A percentile compares a stretch with the other conserved stretches of the same genome.
Evolutionary conservation across 2,797 vertebrate genomes (phyloP).

Genomic region (Labeo calbasu): DNA sequence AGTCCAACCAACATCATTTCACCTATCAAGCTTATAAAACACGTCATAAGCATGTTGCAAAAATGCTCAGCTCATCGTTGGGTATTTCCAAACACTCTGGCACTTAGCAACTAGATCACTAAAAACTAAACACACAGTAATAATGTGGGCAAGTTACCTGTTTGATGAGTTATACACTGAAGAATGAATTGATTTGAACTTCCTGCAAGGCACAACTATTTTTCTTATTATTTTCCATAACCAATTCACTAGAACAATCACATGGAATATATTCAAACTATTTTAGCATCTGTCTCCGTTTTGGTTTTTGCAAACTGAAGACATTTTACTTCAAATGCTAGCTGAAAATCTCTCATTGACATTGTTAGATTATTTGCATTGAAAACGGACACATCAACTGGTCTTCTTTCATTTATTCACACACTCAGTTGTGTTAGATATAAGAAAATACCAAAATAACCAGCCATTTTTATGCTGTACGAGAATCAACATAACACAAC

Average conservation of each 20-base stretch:
- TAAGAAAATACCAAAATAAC: background rate
- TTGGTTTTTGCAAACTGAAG: background rate
- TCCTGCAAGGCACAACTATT: background rate
- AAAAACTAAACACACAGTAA: slow-evolving; percentile 20
- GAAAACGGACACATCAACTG: background rate
- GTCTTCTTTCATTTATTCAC: background rate
- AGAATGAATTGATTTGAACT: background rate
- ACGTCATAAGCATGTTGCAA: background rate
- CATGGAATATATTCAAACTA: background rate
- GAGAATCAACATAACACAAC: background rate
- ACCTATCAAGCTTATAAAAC: background rate
- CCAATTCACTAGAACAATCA: too few species aligned
- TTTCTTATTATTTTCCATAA: background rate
- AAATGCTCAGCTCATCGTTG: background rate
- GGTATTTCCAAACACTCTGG: background rate
- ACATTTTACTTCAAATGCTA: background rate
- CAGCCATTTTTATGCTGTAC: background rate
- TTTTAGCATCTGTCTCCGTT: background rate
- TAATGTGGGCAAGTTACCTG: slow-evolving; percentile 1
- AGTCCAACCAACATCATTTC: background rate
- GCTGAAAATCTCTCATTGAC: background rate
- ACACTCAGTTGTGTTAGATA: too few species aligned
- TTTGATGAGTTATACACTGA: background rate
- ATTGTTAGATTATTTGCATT: background rate
- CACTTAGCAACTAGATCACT: slow-evolving; percentile 30